phyloP scores from a whole-genome alignment of 2,113 vertebrate genomes.

The Mesembrinibis cayennensis region DNA sequence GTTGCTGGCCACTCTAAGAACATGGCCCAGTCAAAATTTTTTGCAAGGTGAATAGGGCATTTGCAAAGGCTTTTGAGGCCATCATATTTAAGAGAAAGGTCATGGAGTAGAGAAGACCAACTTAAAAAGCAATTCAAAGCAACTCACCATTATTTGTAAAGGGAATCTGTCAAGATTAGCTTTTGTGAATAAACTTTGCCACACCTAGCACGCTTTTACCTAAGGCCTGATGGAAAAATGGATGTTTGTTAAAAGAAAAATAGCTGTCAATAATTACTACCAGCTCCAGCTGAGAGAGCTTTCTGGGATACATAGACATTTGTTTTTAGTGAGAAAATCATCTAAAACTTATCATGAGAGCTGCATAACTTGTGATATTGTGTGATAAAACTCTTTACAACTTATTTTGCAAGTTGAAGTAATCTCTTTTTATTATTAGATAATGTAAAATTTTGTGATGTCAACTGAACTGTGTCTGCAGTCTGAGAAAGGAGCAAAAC shows the following conservation, averaged over 20 bases:
- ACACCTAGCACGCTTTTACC: background rate
- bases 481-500: background rate
- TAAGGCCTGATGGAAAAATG: background rate
- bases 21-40: background rate
- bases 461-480: background rate
- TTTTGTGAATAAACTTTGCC: background rate
- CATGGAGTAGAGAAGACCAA: background rate
- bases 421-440: background rate
- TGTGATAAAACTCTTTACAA: background rate
- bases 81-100: background rate
- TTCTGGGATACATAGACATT: background rate
- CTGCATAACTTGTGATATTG: background rate
- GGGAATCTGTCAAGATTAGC: background rate
- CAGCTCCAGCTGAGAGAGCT: background rate
- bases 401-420: background rate
- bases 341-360: background rate
- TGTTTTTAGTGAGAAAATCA: background rate
- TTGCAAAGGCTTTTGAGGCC: background rate
- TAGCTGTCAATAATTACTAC: background rate
- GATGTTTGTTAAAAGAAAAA: background rate
- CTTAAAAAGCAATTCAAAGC: background rate
- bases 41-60: background rate
- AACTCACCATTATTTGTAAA: background rate
- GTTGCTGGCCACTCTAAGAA: background rate
- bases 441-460: background rate